Percentiles rank a stretch among this genome's conserved stretches.
phyloP scores from a whole-genome alignment of 2,888 invertebrate genomes.

The Lochmaea capreae region DNA sequence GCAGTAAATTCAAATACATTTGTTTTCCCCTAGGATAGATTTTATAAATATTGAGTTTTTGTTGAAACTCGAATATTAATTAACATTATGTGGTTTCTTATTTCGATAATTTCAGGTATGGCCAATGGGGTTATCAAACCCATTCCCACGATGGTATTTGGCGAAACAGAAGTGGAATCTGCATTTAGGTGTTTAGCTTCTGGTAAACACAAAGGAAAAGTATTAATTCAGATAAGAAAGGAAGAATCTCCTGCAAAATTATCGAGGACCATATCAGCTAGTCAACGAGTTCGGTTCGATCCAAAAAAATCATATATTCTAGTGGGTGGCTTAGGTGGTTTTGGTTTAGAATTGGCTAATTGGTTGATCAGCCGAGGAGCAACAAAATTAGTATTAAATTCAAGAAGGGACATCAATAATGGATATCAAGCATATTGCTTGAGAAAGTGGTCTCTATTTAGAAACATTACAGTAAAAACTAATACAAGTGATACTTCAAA shows the following conservation, averaged over 20 bases:
- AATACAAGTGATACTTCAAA: constrained; percentile 80
- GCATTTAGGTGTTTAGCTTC: constrained; percentile 75
- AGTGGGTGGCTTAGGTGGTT: constrained; percentile 89
- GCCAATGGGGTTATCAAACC: constrained; percentile 75
- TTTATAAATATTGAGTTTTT: too few relatives aligned
- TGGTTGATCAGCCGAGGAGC: constrained; percentile 89
- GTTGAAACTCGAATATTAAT: too few relatives aligned
- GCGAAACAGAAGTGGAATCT: constrained; percentile 73
- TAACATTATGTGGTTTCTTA: too few relatives aligned
- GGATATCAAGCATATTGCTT: constrained; percentile 84
- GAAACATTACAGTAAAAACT: constrained; percentile 71
- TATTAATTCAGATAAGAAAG: constrained; percentile 62
- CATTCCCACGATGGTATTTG: constrained; percentile 73
- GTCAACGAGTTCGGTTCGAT: constrained; percentile 49
- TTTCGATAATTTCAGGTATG: constrained; percentile 1
- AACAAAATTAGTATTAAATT: constrained; percentile 80
- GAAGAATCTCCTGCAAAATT: constrained; percentile 42
- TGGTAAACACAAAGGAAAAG: constrained; percentile 86
- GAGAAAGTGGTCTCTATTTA: not conserved
- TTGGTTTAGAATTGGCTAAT: constrained; percentile 89
- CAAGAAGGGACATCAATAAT: constrained; percentile 81
- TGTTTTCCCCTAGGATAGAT: too few relatives aligned
- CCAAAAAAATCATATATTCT: constrained; percentile 71
- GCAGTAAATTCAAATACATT: too few relatives aligned
- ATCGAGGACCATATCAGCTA: constrained; percentile 1